Conservation (phyloP, 2,797 vertebrate species). For the Alca torda region DNA sequence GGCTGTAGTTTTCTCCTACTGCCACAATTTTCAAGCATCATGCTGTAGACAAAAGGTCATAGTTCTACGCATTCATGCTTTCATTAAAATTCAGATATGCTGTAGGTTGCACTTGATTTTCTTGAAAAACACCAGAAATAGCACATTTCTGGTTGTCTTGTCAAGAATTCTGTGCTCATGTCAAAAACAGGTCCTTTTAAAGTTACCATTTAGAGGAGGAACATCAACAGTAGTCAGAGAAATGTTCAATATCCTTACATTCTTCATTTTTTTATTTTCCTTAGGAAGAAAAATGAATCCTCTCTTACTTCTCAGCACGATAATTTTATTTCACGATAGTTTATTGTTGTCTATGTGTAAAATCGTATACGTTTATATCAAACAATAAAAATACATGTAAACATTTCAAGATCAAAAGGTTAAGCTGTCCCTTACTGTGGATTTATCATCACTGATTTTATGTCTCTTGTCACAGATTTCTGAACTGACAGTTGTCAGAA, state of each 20-base stretch:
- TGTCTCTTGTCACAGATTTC: background rate
- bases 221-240: background rate
- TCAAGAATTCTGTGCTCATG: background rate
- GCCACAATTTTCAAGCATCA: background rate
- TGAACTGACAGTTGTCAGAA: background rate
- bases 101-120: background rate
- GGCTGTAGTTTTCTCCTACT: background rate
- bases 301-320: background rate
- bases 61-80: background rate
- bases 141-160: background rate
- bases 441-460: background rate
- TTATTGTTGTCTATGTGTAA: background rate
- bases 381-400: background rate
- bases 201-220: background rate
- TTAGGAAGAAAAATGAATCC: background rate
- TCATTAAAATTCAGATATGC: background rate
- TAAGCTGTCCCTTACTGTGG: background rate
- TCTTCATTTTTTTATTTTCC: background rate
- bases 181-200: background rate
- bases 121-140: background rate
- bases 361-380: background rate
- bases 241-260: background rate
- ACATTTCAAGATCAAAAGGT: background rate
- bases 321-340: background rate
- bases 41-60: background rate